phyloP scores from a whole-genome alignment of 2,113 vertebrate genomes.

The Polyodon spathula region DNA sequence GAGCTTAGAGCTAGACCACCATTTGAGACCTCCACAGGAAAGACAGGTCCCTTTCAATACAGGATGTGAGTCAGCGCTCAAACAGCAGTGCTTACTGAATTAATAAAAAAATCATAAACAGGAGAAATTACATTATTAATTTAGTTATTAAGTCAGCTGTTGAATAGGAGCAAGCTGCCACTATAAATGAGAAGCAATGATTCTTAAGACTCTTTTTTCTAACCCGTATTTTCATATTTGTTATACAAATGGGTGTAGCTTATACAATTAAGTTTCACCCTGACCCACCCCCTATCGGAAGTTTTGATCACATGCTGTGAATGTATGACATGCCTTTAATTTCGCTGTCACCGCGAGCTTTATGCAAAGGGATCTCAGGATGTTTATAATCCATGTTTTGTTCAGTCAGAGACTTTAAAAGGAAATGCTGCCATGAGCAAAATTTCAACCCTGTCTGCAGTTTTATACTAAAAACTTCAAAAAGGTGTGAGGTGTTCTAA shows the following conservation, averaged over 20 bases:
- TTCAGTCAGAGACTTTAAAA: neutral
- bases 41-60: neutral
- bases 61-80: slow-evolving; percentile 1
- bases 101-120: no score
- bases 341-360: neutral
- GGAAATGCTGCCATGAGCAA: neutral
- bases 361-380: neutral
- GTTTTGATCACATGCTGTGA: neutral
- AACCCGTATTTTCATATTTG: no score
- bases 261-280: no score
- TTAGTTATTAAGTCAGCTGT: no score
- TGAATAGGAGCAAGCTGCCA: no score
- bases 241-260: no score
- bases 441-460: neutral
- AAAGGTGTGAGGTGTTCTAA: neutral
- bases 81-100: no score
- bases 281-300: no score
- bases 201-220: no score
- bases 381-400: neutral
- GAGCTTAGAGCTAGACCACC: no score
- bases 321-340: neutral
- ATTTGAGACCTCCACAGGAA: neutral
- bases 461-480: neutral
- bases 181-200: no score
- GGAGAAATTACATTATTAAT: no score